Base-by-base conservation (phyloP, 1,140 invertebrate species). In the Drosophila pandora region DNA sequence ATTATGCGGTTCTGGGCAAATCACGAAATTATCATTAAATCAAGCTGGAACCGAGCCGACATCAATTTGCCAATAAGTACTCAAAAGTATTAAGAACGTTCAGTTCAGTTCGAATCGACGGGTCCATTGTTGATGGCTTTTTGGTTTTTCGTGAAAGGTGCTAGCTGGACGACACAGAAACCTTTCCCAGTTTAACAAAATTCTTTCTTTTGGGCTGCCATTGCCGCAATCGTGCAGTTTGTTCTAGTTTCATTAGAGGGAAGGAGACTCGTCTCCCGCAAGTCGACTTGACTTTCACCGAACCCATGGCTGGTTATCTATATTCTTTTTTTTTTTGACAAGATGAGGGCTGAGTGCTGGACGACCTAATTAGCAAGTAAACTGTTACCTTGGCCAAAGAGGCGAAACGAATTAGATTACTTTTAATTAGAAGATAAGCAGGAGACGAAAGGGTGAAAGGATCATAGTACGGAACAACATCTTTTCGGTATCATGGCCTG, bases 281-380 rank as follows among this genome's bases (percentile, higher is more conserved):
- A 17, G 17, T 17, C 17, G 17, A 17, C 62, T 69, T 37, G 48
- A 87, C 82, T 87, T 87, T 87, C 82, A 87, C 82, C 82, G 57
- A 56, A 43, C 23, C 41, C 34, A 70, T 56, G 34, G 30, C 28
- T 41, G 60, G 60, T 41, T 63, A 62, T 55, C 56, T 41, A 17
- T 43, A 43, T 43, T 43, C 7, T 17, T 39, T 6, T 32, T 22
- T 37, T 5, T 53, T 71, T 23, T 45, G 34, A 17, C 41, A 6
- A 21, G 13, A 37, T 53, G 37, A 52, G 32, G 47, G 47, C 23
- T 28, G 25, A 28, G 25, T 28, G 5, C 25, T 37, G 39, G 34
- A 23, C 22, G 47, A 59, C 34, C 47, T 79, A 83, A 83, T 84
- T 83, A 79, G 84, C 50, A 60, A 65, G 28, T 60, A 47, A 59